phyloP scores from a whole-genome alignment of 2,797 vertebrate species.

The Sebastes alutus region DNA sequence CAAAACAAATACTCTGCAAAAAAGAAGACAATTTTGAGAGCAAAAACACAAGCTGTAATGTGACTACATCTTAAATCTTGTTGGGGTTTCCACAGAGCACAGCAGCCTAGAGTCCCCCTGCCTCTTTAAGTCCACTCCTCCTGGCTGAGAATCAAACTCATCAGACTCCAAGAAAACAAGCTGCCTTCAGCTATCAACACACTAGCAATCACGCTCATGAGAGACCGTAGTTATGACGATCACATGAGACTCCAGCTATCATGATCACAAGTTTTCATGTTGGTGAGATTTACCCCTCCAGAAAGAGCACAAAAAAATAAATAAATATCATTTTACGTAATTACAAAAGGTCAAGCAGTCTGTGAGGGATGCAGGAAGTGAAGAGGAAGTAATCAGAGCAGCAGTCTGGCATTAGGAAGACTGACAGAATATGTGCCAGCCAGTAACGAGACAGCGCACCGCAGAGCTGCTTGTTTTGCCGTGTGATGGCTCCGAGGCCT shows the following conservation, averaged over 20 bases:
- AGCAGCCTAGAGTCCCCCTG: background rate
- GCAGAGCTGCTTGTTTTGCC: slow-evolving; percentile 61
- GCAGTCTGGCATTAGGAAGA: slow-evolving; percentile 73
- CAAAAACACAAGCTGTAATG: slow-evolving; percentile 9
- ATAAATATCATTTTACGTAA: slow-evolving; percentile 66
- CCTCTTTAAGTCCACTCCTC: slow-evolving; percentile 32
- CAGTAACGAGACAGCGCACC: slow-evolving; percentile 76
- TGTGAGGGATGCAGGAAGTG: slow-evolving; percentile 65
- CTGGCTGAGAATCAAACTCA: slow-evolving; percentile 54
- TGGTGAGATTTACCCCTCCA: slow-evolving; percentile 31
- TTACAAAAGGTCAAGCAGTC: slow-evolving; percentile 75
- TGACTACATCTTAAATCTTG: slow-evolving; percentile 12
- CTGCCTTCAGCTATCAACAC: slow-evolving; percentile 62
- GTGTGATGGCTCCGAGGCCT: slow-evolving; percentile 65
- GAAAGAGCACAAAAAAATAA: slow-evolving; percentile 33
- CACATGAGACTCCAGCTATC: slow-evolving; percentile 57
- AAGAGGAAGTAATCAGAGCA: slow-evolving; percentile 79
- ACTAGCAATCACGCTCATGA: slow-evolving; percentile 35
- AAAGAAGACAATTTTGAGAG: background rate
- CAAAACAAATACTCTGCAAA: background rate
- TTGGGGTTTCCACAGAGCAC: slow-evolving; percentile 13
- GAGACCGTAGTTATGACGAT: slow-evolving; percentile 39
- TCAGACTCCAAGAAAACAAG: slow-evolving; percentile 51
- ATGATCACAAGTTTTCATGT: slow-evolving; percentile 52
- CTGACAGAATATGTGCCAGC: slow-evolving; percentile 80